Evolutionary conservation across 2,113 vertebrate species (phyloP).

Genomic region (Boulengeromyrus knoepffleri): DNA sequence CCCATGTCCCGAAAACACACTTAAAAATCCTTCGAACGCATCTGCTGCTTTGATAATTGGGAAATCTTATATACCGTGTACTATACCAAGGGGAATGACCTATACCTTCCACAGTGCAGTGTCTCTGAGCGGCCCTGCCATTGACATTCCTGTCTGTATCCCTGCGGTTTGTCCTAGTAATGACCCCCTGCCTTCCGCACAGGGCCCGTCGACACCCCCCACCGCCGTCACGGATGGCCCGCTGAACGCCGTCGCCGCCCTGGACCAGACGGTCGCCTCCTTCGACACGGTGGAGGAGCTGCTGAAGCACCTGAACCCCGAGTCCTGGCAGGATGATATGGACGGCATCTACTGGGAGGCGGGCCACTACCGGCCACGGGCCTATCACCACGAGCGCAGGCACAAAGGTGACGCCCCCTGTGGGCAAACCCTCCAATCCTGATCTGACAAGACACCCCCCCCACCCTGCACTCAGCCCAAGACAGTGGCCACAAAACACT

Average conservation of each 20-base stretch:
- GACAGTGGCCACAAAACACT: not conserved
- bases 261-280: constrained; percentile 79
- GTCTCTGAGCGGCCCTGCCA: not conserved
- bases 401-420: constrained; percentile 72
- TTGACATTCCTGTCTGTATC: not conserved
- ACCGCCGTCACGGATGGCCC: constrained; percentile 66
- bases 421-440: not conserved
- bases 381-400: constrained; percentile 75
- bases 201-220: constrained; percentile 52
- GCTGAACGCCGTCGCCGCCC: constrained; percentile 61
- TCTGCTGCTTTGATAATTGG: not conserved
- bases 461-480: not conserved
- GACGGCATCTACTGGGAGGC: constrained; percentile 78
- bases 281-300: constrained; percentile 89
- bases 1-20: not conserved
- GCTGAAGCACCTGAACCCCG: constrained; percentile 75
- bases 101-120: not conserved
- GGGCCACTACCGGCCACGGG: constrained; percentile 70
- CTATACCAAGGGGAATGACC: not conserved
- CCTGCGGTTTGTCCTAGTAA: not conserved
- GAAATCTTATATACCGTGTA: not conserved
- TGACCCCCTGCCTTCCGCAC: not conserved
- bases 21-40: not conserved
- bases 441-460: not conserved
- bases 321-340: constrained; percentile 87